phyloP scores from a whole-genome alignment of 2,888 invertebrate species.

The Pilophorus perplexus region DNA sequence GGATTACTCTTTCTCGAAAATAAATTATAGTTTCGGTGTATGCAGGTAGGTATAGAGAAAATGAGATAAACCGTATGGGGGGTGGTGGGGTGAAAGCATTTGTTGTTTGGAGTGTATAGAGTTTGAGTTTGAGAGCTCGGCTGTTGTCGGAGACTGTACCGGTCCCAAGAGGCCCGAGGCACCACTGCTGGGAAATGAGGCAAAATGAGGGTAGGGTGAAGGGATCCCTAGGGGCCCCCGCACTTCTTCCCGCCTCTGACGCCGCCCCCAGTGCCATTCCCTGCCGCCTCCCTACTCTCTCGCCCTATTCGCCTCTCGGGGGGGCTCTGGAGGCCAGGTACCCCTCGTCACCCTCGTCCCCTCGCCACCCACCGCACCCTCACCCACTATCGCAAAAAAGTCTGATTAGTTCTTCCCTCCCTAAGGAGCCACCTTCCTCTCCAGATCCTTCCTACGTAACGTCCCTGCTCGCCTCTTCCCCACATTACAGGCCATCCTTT shows the following conservation, averaged over 20 bases:
- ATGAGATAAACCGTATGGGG: no score
- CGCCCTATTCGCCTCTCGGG: background rate
- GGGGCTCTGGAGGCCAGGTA: background rate
- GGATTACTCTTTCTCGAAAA: no score
- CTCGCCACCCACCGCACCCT: no score
- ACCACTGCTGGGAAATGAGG: slow-evolving; percentile 48
- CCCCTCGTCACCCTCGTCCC: no score
- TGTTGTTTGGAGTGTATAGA: slow-evolving; percentile 36
- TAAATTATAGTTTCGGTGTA: no score
- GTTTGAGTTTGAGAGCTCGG: slow-evolving; percentile 27
- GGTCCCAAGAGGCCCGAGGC: slow-evolving; percentile 42
- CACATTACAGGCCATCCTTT: slow-evolving; percentile 20
- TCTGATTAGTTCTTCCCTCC: slow-evolving; percentile 46
- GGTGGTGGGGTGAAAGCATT: no score
- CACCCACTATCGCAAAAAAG: slow-evolving; percentile 44
- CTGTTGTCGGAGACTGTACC: slow-evolving; percentile 43
- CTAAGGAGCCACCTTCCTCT: slow-evolving; percentile 31
- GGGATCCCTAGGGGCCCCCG: slow-evolving; percentile 42
- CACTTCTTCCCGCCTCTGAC: slow-evolving; percentile 1
- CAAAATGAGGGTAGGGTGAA: slow-evolving; percentile 47
- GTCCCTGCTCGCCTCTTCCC: slow-evolving; percentile 5
- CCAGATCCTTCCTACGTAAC: slow-evolving; percentile 24
- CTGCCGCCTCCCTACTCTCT: background rate
- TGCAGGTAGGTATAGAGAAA: no score
- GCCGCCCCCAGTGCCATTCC: background rate